Conservation (phyloP, 1,140 invertebrate species). For the Cataglyphis hispanica region DNA sequence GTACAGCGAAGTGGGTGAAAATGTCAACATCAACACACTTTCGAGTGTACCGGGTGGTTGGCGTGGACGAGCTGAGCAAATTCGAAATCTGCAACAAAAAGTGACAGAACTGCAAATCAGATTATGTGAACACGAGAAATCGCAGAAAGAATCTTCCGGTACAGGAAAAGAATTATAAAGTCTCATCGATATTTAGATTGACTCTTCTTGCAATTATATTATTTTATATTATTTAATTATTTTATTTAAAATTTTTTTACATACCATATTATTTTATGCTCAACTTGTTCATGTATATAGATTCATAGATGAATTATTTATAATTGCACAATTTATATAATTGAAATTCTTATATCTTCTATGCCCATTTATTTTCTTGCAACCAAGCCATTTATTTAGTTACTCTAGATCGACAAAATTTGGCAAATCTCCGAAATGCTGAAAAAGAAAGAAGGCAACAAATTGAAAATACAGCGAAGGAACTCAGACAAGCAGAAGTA, state of each 20-base stretch:
- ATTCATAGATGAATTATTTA: too few relatives aligned
- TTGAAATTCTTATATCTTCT: not conserved
- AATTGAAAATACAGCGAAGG: conserved; percentile 85
- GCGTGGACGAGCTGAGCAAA: conserved; percentile 91
- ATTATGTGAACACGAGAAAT: conserved; percentile 80
- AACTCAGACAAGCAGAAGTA: conserved; percentile 82
- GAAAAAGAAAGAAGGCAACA: conserved; percentile 87
- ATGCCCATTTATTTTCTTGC: not conserved
- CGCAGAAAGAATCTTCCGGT: conserved; percentile 59
- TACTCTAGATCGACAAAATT: conserved; percentile 69
- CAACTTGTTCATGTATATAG: not conserved
- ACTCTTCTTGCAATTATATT: not conserved
- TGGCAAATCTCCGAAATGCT: conserved; percentile 84
- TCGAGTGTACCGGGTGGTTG: conserved; percentile 87
- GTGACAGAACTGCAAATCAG: conserved; percentile 89
- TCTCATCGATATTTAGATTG: not conserved
- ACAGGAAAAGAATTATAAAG: not conserved
- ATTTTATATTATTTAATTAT: conserved; percentile 14
- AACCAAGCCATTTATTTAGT: conserved; percentile 10
- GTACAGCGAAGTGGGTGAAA: conserved; percentile 88
- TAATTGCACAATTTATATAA: too few relatives aligned
- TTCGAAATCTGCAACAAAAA: conserved; percentile 89
- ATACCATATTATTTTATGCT: not conserved
- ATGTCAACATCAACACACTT: conserved; percentile 83
- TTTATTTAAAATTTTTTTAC: conserved; percentile 13